Base-by-base conservation (phyloP, 2,888 invertebrate genomes). In the Argyresthia goedartella region DNA sequence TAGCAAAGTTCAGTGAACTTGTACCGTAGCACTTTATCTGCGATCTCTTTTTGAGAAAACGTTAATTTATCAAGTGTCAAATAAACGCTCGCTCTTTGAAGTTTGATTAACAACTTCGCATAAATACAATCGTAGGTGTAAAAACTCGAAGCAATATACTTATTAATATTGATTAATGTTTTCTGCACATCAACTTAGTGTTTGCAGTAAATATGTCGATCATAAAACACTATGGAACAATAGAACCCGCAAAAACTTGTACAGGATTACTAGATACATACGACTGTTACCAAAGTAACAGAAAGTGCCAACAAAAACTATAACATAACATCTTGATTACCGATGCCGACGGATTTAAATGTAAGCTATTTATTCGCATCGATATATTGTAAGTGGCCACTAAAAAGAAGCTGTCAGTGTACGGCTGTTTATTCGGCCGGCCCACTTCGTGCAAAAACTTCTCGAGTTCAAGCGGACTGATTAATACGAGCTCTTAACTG, bases 311-410 rank as follows among this genome's bases (percentile, higher is more conserved):
- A 14, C n/a, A 43, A 43, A 43, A n/a, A 14, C 14, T 43, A 3
- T 25, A 25, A 9, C 13, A 43, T 14, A 43, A 43, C 15, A 8
- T 43, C 43, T 43, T 43, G 1, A 43, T 43, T 43, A 14, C 8
- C 43, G 4, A 13, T 14, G n/a, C 13, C 13, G 43, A 8, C 14
- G 9, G 43, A 43, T 9, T 9, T 6, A 43, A 4, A 39, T 8
- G 14, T 43, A 43, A 15, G 43, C n/a, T 43, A 43, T 14, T 14
- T 43, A 43, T 43, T 15, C 13, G 14, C 4, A 13, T 13, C 43
- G 43, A 1, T 13, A 4, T 15, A 50, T 52, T 50, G 49, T 34
- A 44, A 49, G 50, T 52, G 44, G 52, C 49, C 50, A 47, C 14
- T 43, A 46, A 34, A 53, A 54, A 53, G 52, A 50, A 54, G 44